These are phyloP conservation scores for Chrysopilus asiliformis DNA, from an alignment of 2,888 invertebrate species.

Conservation along the genomic window DNA sequence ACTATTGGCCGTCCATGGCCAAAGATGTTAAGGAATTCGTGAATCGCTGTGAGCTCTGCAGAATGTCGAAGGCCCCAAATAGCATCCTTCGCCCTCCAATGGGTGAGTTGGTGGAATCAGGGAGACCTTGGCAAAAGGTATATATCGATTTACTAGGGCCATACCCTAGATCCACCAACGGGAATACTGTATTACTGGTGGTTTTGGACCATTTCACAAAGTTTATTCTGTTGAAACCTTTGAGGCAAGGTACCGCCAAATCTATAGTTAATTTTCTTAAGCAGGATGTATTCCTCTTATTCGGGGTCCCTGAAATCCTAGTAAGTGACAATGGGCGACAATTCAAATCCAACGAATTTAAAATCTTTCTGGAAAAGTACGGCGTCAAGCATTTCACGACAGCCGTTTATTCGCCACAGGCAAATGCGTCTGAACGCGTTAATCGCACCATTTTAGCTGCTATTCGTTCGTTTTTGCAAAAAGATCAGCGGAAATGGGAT, in stretches of 20 bases:
- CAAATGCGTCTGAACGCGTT: slow-evolving; percentile 17
- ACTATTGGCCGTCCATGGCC: slow-evolving; percentile 2
- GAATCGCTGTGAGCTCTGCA: background rate
- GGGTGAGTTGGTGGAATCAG: too few species aligned
- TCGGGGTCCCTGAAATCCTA: slow-evolving; percentile 14
- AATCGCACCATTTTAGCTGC: slow-evolving; percentile 9
- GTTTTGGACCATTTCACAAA: too few species aligned
- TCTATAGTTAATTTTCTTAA: background rate
- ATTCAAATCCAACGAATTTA: slow-evolving; percentile 10
- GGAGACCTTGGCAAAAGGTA: background rate
- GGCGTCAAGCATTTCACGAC: slow-evolving; percentile 10
- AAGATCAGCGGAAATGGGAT: background rate
- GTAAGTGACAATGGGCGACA: slow-evolving; percentile 18
- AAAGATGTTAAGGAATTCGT: background rate
- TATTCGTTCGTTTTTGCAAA: background rate
- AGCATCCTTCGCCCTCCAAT: too few species aligned
- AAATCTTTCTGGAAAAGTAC: slow-evolving; percentile 9
- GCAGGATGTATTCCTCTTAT: slow-evolving; percentile 14
- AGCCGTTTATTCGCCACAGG: slow-evolving; percentile 16
- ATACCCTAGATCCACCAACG: background rate
- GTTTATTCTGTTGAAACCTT: too few species aligned
- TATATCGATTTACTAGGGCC: background rate
- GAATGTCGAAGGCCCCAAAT: too few species aligned
- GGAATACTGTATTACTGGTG: background rate
- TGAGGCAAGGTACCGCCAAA: too few species aligned